Evolutionary conservation across 2,113 vertebrate genomes (phyloP).

Genomic region (Acanthochromis polyacanthus): DNA sequence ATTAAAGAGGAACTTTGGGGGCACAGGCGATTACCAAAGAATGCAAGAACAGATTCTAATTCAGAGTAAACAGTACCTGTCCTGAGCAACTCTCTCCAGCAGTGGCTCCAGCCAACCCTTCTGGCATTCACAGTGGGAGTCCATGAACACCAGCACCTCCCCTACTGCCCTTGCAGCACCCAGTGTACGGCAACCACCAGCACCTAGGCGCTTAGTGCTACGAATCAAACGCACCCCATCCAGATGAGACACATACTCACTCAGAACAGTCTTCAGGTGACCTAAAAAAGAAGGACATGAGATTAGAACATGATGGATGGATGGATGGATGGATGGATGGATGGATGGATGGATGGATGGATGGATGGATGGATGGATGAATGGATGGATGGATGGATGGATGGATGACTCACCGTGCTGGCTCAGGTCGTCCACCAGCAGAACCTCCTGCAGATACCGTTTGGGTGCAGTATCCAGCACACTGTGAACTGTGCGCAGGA

Average conservation of each 20-base stretch:
- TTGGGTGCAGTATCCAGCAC: conserved; percentile 87
- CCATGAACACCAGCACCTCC: conserved; percentile 92
- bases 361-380: conserved; percentile 17
- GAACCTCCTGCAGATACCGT: conserved; percentile 86
- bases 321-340: conserved; percentile 40
- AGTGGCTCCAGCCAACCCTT: conserved; percentile 92
- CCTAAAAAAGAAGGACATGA: conserved; percentile 72
- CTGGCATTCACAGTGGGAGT: conserved; percentile 92
- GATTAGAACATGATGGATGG: background rate
- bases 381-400: conserved; percentile 38
- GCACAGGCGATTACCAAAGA: background rate
- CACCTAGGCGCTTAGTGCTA: conserved; percentile 88
- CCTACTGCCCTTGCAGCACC: conserved; percentile 89
- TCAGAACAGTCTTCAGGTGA: conserved; percentile 87
- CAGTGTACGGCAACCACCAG: conserved; percentile 86
- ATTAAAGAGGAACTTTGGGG: background rate
- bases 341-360: conserved; percentile 6
- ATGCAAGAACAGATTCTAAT: background rate
- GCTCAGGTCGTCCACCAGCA: conserved; percentile 92
- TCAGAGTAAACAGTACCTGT: conserved; percentile 80
- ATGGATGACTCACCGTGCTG: conserved; percentile 81
- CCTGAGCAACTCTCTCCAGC: conserved; percentile 88
- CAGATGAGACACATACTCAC: conserved; percentile 89
- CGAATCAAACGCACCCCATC: conserved; percentile 89
- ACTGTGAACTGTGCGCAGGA: conserved; percentile 91